Evolutionary conservation across 2,797 vertebrate species (phyloP).

Genomic region (Dendrocincla tyrannina): DNA sequence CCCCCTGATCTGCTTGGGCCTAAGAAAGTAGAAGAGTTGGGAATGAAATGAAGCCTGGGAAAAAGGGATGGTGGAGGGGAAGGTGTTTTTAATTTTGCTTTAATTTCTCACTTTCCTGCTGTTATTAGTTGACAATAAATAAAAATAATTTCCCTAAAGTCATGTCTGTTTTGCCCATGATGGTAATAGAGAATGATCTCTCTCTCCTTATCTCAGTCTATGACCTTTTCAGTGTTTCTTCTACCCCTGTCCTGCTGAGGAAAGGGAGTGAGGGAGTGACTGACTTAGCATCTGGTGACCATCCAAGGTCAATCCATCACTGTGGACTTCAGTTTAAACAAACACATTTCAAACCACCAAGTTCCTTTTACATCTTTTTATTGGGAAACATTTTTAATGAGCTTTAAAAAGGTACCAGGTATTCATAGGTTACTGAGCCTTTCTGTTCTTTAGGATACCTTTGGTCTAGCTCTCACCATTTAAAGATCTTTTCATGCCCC

Average conservation of each 20-base stretch:
- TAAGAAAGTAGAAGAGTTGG: background rate
- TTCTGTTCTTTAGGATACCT: background rate
- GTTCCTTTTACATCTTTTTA: background rate
- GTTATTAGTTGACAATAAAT: background rate
- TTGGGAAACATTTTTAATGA: background rate
- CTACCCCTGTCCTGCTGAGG: background rate
- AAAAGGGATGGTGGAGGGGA: background rate
- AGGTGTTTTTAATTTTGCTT: background rate
- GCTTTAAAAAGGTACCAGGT: background rate
- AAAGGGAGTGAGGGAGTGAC: background rate
- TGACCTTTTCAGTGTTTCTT: background rate
- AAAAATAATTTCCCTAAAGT: background rate
- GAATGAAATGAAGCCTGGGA: background rate
- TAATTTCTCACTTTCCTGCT: background rate
- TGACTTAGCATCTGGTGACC: background rate
- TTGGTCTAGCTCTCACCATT: background rate
- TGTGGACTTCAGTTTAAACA: background rate
- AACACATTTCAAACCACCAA: background rate
- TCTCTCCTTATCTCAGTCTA: background rate
- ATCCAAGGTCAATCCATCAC: background rate
- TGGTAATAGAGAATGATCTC: background rate
- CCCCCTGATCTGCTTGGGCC: background rate
- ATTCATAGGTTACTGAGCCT: background rate
- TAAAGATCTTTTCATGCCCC: background rate
- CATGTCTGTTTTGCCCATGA: background rate